These are phyloP conservation scores for Epistrophe eligans DNA, from an alignment of 2,888 invertebrate species.

Conservation along the genomic window DNA sequence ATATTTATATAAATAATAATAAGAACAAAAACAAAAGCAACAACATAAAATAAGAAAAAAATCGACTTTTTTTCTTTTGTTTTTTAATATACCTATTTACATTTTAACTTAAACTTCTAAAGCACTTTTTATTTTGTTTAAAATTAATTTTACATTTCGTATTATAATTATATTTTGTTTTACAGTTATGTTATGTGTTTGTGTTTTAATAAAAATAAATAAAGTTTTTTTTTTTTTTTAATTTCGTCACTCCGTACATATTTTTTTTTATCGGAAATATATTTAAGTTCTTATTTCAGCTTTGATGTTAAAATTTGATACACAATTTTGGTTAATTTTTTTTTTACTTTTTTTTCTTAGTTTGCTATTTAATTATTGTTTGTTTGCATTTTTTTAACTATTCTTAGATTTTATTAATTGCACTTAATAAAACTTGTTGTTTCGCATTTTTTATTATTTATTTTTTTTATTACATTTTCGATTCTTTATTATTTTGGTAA, in stretches of 20 bases:
- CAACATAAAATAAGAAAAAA: slow-evolving; percentile 39
- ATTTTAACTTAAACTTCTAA: slow-evolving; percentile 64
- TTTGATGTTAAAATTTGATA: slow-evolving; percentile 62
- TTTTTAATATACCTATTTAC: slow-evolving; percentile 62
- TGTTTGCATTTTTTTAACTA: slow-evolving; percentile 62
- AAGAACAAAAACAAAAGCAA: slow-evolving; percentile 41
- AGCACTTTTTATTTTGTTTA: slow-evolving; percentile 45
- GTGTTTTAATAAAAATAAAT: slow-evolving; percentile 70
- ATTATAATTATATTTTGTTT: slow-evolving; percentile 12
- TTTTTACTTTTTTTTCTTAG: slow-evolving; percentile 40
- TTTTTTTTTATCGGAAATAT: slow-evolving; percentile 39
- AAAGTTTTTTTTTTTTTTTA: slow-evolving; percentile 37
- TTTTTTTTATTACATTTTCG: slow-evolving; percentile 58
- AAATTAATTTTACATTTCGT: slow-evolving; percentile 40
- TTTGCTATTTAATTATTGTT: slow-evolving; percentile 58
- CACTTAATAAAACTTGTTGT: slow-evolving; percentile 76
- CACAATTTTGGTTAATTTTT: slow-evolving; percentile 46
- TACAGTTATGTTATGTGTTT: slow-evolving; percentile 2
- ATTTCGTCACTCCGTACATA: slow-evolving; percentile 25
- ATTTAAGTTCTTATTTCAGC: slow-evolving; percentile 34
- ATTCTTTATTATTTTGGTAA: slow-evolving; percentile 74
- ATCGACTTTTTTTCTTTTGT: slow-evolving; percentile 43
- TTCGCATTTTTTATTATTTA: slow-evolving; percentile 65
- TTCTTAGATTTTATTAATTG: slow-evolving; percentile 76
- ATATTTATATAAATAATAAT: slow-evolving; percentile 6